Evolutionary conservation across 2,888 invertebrate species (phyloP), one percentile per base, ranked within the genome.

Genomic region (Antitype chi): DNA sequence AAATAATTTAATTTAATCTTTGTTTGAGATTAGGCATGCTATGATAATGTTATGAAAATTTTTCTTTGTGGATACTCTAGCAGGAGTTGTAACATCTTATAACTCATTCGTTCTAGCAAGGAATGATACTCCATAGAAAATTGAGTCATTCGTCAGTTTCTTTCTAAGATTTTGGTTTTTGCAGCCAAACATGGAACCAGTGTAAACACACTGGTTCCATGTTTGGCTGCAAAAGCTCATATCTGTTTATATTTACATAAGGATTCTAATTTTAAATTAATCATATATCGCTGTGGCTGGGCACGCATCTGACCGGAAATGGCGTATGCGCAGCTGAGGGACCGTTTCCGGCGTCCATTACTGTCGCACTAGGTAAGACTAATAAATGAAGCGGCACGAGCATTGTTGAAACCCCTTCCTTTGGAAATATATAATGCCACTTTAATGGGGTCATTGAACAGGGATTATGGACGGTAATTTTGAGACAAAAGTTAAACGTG

Each of bases 281-380:
- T 89, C 89, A 91, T 92, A 91, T 93, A 94, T 94, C 92, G 91
- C 89, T 90, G 89, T 87, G 87, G 88, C 88, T 86, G 90, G 91
- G 91, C 93, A 93, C 92, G 94, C 93, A 92, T 93, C 89, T 93
- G 94, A 94, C 95, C 94, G 96, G 96, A 95, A 94, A 93, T 87
- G 89, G 92, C 91, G 92, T 90, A 91, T 90, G 91, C 91, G 92
- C 93, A 91, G 90, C 91, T 90, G 93, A 91, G 91, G 91, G 91
- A 90, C 89, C 89, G 88, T 91, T 94, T 95, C 95, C 95, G 93
- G 89, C 92, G 90, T 91, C 93, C 93, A 93, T 94, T 92, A 88
- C 89, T 91, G 90, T 89, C 90, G 90, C 89, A 89, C 90, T 91
- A 92, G 90, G 87, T 90, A 85, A 84, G 90, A 92, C 92, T 93